These are phyloP conservation scores for Galleria mellonella DNA, from an alignment of 1,140 invertebrate genomes.

Conservation along the genomic window DNA sequence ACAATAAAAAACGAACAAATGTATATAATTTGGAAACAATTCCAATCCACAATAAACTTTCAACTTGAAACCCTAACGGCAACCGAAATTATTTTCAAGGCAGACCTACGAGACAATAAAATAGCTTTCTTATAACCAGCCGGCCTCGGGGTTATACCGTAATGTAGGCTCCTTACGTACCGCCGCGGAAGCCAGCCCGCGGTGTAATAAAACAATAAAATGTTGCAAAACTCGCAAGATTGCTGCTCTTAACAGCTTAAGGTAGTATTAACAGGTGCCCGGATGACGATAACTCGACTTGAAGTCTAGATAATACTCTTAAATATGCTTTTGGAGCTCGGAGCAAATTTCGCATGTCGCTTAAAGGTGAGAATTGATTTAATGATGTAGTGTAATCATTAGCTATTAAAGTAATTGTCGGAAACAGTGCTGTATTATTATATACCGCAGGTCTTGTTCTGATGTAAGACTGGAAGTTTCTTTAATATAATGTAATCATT, in stretches of 20 bases:
- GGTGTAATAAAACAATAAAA: conserved; percentile 32
- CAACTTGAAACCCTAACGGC: conserved; percentile 22
- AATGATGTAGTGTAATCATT: conserved; percentile 6
- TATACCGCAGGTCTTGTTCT: too few relatives aligned
- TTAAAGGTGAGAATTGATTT: conserved; percentile 13
- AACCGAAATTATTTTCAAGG: conserved; percentile 29
- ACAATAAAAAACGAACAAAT: conserved; percentile 10
- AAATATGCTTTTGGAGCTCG: conserved; percentile 14
- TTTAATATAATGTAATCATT: too few relatives aligned
- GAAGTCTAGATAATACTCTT: conserved; percentile 16
- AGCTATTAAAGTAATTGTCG: too few relatives aligned
- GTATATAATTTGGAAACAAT: conserved; percentile 28
- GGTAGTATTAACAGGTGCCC: conserved; percentile 10
- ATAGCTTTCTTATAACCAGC: conserved; percentile 35
- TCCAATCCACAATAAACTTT: conserved; percentile 28
- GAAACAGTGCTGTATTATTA: too few relatives aligned
- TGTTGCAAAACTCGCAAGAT: conserved; percentile 26
- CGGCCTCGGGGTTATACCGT: conserved; percentile 22
- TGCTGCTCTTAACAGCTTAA: conserved; percentile 18
- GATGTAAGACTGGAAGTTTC: too few relatives aligned
- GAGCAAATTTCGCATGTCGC: conserved; percentile 9
- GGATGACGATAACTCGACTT: conserved; percentile 12
- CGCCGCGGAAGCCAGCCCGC: conserved; percentile 11
- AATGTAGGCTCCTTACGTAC: conserved; percentile 29
- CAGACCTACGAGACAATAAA: conserved; percentile 28